Conservation (phyloP, 37 sponge, comb jelly and placozoan species). For the Haliclona indistincta region DNA sequence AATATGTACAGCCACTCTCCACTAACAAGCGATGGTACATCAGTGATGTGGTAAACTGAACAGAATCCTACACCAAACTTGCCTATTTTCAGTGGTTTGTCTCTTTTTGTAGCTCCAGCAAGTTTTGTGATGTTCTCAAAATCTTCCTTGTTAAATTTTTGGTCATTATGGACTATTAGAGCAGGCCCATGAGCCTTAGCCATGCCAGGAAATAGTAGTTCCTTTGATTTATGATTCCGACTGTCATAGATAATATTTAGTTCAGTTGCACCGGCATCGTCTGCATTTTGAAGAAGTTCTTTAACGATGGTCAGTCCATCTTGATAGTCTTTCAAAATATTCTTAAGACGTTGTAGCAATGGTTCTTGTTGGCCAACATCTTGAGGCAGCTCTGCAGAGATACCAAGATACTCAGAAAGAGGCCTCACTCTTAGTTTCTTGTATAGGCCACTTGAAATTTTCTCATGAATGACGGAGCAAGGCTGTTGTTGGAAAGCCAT, state of each 20-base stretch:
- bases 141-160: constrained; percentile 60
- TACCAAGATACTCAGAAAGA: constrained; percentile 31
- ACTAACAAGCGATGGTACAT: constrained; percentile 68
- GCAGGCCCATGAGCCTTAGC: constrained; percentile 62
- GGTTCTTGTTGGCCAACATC: constrained; percentile 69
- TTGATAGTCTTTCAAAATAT: constrained; percentile 75
- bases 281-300: constrained; percentile 83
- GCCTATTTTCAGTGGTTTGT: constrained; percentile 54
- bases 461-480: not conserved
- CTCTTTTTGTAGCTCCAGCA: constrained; percentile 76
- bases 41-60: constrained; percentile 78
- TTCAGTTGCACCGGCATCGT: constrained; percentile 81
- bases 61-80: constrained; percentile 78
- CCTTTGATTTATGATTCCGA: constrained; percentile 16
- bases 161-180: constrained; percentile 55
- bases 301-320: constrained; percentile 70
- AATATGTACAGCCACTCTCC: constrained; percentile 53
- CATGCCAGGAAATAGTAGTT: constrained; percentile 61
- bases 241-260: constrained; percentile 58
- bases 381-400: constrained; percentile 57
- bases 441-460: not conserved
- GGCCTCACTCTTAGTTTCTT: constrained; percentile 23
- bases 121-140: constrained; percentile 78
- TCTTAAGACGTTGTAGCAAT: constrained; percentile 49
- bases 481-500: no score